Conservation (phyloP, 2,888 invertebrate species). For the Rhimphoctona megacephalus region DNA sequence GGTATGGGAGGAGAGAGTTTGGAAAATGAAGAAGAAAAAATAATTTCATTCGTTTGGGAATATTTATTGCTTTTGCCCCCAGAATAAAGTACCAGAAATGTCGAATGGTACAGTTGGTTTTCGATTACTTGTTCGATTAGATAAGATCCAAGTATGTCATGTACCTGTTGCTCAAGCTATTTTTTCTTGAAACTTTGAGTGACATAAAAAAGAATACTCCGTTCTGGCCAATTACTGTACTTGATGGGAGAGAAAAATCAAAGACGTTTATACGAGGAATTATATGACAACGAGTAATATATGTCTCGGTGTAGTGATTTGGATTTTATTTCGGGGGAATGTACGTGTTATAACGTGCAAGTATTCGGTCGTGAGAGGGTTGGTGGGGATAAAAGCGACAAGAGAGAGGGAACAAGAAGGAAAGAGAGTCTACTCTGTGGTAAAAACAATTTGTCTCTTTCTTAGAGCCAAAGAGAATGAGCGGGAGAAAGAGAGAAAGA, state of each 20-base stretch:
- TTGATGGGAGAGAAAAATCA: slow-evolving; percentile 50
- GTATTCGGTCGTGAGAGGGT: slow-evolving; percentile 40
- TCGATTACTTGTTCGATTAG: slow-evolving; percentile 10
- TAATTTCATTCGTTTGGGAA: neutral
- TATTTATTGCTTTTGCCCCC: neutral
- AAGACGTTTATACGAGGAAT: slow-evolving; percentile 17
- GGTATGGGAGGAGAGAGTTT: neutral
- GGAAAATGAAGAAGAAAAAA: neutral
- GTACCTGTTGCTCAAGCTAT: slow-evolving; percentile 49
- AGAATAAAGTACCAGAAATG: neutral
- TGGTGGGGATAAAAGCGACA: slow-evolving; percentile 58
- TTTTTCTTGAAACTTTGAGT: slow-evolving; percentile 26
- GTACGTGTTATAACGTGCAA: slow-evolving; percentile 53
- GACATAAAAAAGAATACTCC: neutral
- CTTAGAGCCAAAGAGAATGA: slow-evolving; percentile 1
- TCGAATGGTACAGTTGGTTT: slow-evolving; percentile 4
- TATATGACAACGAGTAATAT: slow-evolving; percentile 25
- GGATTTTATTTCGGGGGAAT: slow-evolving; percentile 63
- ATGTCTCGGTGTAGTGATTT: slow-evolving; percentile 43
- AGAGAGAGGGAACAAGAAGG: slow-evolving; percentile 54
- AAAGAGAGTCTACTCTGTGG: slow-evolving; percentile 8
- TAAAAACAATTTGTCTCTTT: slow-evolving; percentile 2
- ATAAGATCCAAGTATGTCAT: slow-evolving; percentile 16
- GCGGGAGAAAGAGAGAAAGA: slow-evolving; percentile 55
- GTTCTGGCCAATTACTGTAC: slow-evolving; percentile 21